These are phyloP conservation scores for Tarsius wallacei DNA, from an alignment of 2,797 vertebrate species.

Conservation along the genomic window DNA sequence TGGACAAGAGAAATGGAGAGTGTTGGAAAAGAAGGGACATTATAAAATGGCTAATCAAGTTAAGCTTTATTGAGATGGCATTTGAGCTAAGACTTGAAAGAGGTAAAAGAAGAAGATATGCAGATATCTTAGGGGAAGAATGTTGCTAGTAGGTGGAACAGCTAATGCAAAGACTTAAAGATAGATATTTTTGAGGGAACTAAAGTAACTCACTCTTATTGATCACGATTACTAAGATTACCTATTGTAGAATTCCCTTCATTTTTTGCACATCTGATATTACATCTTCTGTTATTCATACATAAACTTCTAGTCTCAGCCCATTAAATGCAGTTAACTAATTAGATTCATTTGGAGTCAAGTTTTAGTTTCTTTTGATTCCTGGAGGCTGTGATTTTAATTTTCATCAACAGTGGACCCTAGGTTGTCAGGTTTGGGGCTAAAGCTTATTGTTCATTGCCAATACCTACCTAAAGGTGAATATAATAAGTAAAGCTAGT, in stretches of 20 bases:
- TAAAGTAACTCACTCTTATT: slow-evolving; percentile 44
- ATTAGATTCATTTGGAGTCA: not conserved
- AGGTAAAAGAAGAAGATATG: too few relatives aligned
- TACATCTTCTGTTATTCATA: not conserved
- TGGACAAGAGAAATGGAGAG: too few relatives aligned
- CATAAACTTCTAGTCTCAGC: not conserved
- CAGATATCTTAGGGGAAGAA: too few relatives aligned
- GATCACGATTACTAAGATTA: not conserved
- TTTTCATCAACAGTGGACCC: not conserved
- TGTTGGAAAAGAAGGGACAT: too few relatives aligned
- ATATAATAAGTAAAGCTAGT: not conserved
- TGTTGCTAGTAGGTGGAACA: too few relatives aligned
- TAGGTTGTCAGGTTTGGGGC: not conserved
- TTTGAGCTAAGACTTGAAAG: too few relatives aligned
- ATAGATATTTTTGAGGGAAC: not conserved
- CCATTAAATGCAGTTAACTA: not conserved
- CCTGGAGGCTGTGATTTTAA: not conserved
- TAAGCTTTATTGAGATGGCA: too few relatives aligned
- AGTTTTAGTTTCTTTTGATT: slow-evolving; percentile 8
- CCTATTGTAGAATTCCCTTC: slow-evolving; percentile 4
- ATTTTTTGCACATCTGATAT: not conserved
- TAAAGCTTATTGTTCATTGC: not conserved
- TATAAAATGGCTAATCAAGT: too few relatives aligned
- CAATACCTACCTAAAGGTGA: not conserved
- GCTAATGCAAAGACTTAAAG: too few relatives aligned